phyloP scores from a whole-genome alignment of 2,888 invertebrate genomes.

The Darwinula stevensoni region DNA sequence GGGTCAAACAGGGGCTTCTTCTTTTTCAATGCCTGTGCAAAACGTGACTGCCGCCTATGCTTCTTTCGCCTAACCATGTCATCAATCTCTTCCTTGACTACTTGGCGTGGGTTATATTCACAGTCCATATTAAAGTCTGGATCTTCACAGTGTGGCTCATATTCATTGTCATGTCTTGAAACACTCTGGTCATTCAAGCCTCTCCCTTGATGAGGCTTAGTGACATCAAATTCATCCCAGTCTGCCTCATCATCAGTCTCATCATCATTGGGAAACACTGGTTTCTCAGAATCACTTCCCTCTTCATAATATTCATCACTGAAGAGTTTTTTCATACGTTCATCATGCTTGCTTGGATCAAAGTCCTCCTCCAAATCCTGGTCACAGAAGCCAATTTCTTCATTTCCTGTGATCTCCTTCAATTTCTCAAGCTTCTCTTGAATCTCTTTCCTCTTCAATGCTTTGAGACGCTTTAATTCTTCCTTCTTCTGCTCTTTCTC shows the following conservation, averaged over 20 bases:
- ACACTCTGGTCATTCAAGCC: too few relatives aligned
- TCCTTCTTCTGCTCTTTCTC: constrained; percentile 52
- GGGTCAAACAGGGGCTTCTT: constrained; percentile 67
- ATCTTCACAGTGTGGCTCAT: constrained; percentile 28
- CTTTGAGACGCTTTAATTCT: constrained; percentile 59
- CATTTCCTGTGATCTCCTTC: constrained; percentile 60
- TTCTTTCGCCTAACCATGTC: constrained; percentile 17
- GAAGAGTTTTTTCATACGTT: constrained; percentile 55
- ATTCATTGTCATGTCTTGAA: constrained; percentile 27
- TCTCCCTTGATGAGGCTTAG: too few relatives aligned
- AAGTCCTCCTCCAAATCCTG: constrained; percentile 66
- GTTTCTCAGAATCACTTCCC: constrained; percentile 38
- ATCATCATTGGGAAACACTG: constrained; percentile 51
- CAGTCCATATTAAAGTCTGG: constrained; percentile 71
- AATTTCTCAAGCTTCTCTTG: constrained; percentile 57
- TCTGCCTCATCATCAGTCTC: constrained; percentile 20
- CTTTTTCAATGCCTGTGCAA: constrained; percentile 34
- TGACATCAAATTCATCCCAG: too few relatives aligned
- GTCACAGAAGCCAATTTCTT: constrained; percentile 33
- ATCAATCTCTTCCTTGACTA: constrained; percentile 21
- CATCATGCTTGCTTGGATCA: constrained; percentile 62
- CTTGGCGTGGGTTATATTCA: constrained; percentile 39
- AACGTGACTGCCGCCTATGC: constrained; percentile 29
- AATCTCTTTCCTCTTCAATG: constrained; percentile 62
- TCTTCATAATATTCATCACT: constrained; percentile 56